Conservation (phyloP, 2,797 vertebrate genomes). For the Florisuga fusca region DNA sequence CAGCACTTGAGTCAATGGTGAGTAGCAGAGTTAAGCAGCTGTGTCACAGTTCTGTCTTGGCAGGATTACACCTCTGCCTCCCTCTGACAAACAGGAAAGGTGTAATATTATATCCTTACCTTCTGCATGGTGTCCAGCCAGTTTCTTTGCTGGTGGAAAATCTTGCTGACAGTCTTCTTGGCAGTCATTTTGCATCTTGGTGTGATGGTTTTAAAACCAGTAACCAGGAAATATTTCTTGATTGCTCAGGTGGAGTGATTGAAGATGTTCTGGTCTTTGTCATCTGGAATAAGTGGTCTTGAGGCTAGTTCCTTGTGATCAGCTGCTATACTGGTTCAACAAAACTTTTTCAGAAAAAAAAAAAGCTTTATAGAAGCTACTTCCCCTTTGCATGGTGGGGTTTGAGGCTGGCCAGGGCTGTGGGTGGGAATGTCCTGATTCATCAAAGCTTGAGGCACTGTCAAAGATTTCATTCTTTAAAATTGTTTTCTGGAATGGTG, state of each 20-base stretch:
- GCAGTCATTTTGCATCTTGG: neutral
- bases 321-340: neutral
- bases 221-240: neutral
- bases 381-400: too few species aligned
- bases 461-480: neutral
- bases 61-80: neutral
- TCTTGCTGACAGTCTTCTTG: rapidly evolving
- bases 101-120: neutral
- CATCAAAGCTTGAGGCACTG: neutral
- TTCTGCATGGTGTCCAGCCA: neutral
- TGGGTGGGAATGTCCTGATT: neutral
- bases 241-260: rapidly evolving
- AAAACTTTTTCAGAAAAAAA: neutral
- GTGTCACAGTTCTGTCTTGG: neutral
- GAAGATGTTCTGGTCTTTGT: neutral
- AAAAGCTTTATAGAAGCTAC: neutral
- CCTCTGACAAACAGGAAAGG: neutral
- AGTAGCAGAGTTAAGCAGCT: neutral
- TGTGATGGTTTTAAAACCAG: neutral
- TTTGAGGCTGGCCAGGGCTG: neutral
- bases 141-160: neutral
- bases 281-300: neutral
- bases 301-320: neutral
- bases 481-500: neutral
- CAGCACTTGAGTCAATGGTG: slow-evolving; percentile 84